Evolutionary conservation across 2,888 invertebrate genomes (phyloP), one percentile per base, ranked within the genome.

Genomic region (Pseudococcus longispinus): DNA sequence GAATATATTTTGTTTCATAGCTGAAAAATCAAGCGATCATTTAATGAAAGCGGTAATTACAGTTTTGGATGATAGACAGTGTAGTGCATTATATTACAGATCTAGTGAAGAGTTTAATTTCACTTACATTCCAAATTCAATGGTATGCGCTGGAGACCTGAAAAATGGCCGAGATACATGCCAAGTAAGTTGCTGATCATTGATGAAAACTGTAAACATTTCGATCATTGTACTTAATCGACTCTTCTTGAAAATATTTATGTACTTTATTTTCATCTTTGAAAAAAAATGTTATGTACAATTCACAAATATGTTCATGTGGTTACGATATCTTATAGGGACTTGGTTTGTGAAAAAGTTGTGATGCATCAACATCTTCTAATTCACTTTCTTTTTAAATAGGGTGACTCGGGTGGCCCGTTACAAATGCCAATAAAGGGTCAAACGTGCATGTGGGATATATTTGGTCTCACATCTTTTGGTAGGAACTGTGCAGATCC

Each of bases 341-440:
- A n/a, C n/a, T n/a, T n/a, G n/a, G n/a, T n/a, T n/a, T n/a, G 32
- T 32, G 9, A 37, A 4, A 9, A 37, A 37, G 0, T 37, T 37
- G 5, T 37, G 37, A 37, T 37, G 37, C 37, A 37, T 1, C 37
- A 37, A 9, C 37, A 9, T 37, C 9, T 37, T 37, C 2, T 8
- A 37, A 37, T 37, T 37, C 0, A 37, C n/a, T 46, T 46, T 15
- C 0, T 37, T n/a, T 23, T 1, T 23, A 82, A 32, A 60, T 37
- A 94, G 94, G 95, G 95, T 74, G 95, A 95, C 90, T 95, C 95
- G 20, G 95, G 95, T 0, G 94, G 94, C 0, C 95, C 95, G 0
- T 91, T 95, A 0, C 92, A 91, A 84, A 89, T 92, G 4, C 85
- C 9, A 2, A 60, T 46, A 29, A 15, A 26, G 9, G 88, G 88